These are phyloP conservation scores for Taeniopygia guttata DNA, from an alignment of 2,797 vertebrate genomes.

Conservation along the genomic window DNA sequence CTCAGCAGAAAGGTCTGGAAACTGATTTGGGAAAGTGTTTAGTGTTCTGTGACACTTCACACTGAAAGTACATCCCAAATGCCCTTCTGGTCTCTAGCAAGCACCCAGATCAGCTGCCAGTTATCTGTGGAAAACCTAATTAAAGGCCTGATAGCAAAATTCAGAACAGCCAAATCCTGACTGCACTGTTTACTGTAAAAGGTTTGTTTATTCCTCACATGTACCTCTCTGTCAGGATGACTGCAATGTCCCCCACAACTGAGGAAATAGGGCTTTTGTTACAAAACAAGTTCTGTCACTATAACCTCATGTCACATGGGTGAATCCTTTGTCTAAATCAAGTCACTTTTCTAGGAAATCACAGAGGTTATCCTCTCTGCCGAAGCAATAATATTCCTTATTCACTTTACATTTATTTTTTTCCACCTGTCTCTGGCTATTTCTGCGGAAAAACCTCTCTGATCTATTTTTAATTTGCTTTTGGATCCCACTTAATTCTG, in stretches of 20 bases:
- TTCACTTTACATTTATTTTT: not conserved
- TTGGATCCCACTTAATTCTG: not conserved
- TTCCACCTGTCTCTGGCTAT: not conserved
- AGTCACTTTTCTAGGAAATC: not conserved
- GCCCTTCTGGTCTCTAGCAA: not conserved
- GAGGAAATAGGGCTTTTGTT: not conserved
- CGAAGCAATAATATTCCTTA: not conserved
- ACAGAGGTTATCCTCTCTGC: not conserved
- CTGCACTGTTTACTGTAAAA: not conserved
- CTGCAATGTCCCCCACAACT: not conserved
- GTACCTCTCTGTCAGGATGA: not conserved
- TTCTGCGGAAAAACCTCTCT: not conserved
- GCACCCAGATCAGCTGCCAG: not conserved
- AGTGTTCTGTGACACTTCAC: no score
- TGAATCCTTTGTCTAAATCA: not conserved
- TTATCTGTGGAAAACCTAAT: not conserved
- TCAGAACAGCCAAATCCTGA: not conserved
- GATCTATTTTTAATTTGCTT: not conserved
- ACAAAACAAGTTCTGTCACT: not conserved
- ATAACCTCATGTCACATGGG: not conserved
- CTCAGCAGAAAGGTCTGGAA: not conserved
- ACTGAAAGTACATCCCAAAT: not conserved
- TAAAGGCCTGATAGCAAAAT: not conserved
- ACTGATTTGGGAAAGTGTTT: no score
- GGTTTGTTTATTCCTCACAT: not conserved